These are phyloP conservation scores for Hepsetus odoe DNA, from an alignment of 2,113 vertebrate species.

Conservation along the genomic window DNA sequence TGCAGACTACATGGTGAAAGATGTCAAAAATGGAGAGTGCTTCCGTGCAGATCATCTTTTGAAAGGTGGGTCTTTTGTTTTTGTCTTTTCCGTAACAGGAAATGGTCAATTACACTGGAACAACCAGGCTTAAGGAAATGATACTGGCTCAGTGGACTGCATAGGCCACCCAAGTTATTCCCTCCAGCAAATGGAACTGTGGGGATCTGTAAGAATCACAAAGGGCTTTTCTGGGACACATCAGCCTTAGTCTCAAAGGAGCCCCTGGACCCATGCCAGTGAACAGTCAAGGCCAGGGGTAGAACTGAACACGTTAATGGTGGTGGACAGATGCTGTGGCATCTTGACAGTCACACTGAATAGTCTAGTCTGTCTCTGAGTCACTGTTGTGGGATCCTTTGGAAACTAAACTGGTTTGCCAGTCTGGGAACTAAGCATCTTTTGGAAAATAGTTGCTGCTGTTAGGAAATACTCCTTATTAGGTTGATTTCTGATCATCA, in stretches of 20 bases:
- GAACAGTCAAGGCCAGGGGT: neutral
- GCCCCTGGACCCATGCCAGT: neutral
- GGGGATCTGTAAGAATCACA: constrained; percentile 59
- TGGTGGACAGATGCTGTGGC: too few relatives aligned
- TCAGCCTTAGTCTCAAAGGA: neutral
- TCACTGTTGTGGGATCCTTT: neutral
- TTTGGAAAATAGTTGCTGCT: neutral
- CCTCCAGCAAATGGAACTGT: constrained; percentile 45
- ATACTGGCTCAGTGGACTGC: neutral
- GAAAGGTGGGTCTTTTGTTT: constrained; percentile 81
- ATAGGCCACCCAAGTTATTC: neutral
- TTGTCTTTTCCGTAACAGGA: neutral
- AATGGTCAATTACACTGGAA: neutral
- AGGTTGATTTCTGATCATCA: neutral
- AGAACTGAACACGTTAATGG: neutral
- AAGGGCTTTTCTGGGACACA: constrained; percentile 40
- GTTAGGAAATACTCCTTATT: neutral
- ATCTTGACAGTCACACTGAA: too few relatives aligned
- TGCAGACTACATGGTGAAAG: constrained; percentile 99
- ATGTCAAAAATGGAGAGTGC: constrained; percentile 93
- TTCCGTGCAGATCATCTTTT: constrained; percentile 96
- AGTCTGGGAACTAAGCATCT: neutral
- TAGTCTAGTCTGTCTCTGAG: too few relatives aligned
- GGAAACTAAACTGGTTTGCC: neutral
- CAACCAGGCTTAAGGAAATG: neutral